Percentiles rank a stretch among this genome's conserved stretches.
Conservation (phyloP, 2,888 invertebrate genomes). For the Scaeva pyrastri region DNA sequence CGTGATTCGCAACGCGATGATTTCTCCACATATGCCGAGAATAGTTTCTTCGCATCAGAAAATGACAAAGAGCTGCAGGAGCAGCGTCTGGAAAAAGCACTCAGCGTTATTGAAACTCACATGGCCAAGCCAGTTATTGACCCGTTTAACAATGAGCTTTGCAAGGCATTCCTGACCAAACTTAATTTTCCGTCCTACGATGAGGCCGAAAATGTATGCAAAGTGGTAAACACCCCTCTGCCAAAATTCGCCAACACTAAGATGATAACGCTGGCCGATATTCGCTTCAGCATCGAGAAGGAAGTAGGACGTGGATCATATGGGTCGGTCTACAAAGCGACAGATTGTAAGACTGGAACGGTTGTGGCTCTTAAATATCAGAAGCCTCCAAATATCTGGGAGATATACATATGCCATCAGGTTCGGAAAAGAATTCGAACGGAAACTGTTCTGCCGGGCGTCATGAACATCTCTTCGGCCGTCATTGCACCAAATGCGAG, state of each 20-base stretch:
- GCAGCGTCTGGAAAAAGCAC: slow-evolving; percentile 82
- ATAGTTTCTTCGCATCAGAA: slow-evolving; percentile 83
- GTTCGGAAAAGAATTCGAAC: slow-evolving; percentile 82
- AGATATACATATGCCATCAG: slow-evolving; percentile 92
- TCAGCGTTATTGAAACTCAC: slow-evolving; percentile 82
- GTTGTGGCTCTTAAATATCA: slow-evolving; percentile 93
- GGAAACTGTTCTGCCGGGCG: slow-evolving; percentile 86
- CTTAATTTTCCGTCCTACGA: slow-evolving; percentile 89
- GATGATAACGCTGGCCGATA: slow-evolving; percentile 85
- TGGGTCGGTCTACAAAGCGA: slow-evolving; percentile 89
- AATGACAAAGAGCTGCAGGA: slow-evolving; percentile 82
- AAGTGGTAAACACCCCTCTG: slow-evolving; percentile 86
- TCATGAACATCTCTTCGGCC: slow-evolving; percentile 92
- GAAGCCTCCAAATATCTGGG: slow-evolving; percentile 96
- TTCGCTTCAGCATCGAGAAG: slow-evolving; percentile 88
- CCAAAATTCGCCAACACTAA: slow-evolving; percentile 87
- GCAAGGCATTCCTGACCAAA: slow-evolving; percentile 89
- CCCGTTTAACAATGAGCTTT: slow-evolving; percentile 92
- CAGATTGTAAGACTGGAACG: slow-evolving; percentile 81
- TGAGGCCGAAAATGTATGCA: slow-evolving; percentile 85
- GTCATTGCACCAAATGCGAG: slow-evolving; percentile 93
- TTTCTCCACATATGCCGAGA: slow-evolving; percentile 83
- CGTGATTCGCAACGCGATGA: slow-evolving; percentile 80
- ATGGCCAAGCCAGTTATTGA: slow-evolving; percentile 86
- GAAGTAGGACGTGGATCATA: slow-evolving; percentile 94